Evolutionary conservation across 64 coral and sea anemone genomes (phyloP), one percentile per base, ranked within the genome.

Genomic region (Astreopora myriophthalma): DNA sequence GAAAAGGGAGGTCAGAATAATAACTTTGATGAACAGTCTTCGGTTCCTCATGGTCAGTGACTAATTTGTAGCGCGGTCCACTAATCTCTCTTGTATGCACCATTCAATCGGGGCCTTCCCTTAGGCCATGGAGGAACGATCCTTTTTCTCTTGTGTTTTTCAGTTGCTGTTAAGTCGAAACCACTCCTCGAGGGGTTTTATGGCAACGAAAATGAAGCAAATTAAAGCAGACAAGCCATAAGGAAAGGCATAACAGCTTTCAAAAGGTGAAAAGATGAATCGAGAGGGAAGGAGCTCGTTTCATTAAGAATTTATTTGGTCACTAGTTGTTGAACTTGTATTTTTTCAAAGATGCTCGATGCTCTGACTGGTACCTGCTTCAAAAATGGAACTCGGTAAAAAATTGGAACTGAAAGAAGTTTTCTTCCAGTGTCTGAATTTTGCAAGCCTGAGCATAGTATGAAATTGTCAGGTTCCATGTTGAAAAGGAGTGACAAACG

Each of bases 11-110:
- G 95, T 97, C 14, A 97, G 38, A 34, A 91, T 77, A 27, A 94
- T 94, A 1, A 97, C 95, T 78, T 94, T 93, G 28, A 97, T 65
- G 11, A 97, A 88, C 37, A 93, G 76, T 73, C 92, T 90, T 26
- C 90, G 95, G 52, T 97, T 85, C 22, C 88, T 37, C 91, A 87
- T 94, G 7, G 34, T 61, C 26, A 25, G 9, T 73, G 17, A 5
- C 29, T 29, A 46, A 32, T 60, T 24, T 74, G 37, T 29, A 13
- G 42, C 31, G 31, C 9, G 48, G 14, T 8, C 4, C 73, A 3
- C n/a, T 33, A 36, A 66, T 2, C 1, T 34, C 16, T 81, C 31
- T 38, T 69, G 72, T 22, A 33, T 46, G 88, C 57, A 83, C 48
- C 79, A 64, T 64, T 13, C 57, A 83, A 19, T 38, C 19, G 7